Conservation (phyloP, 2,797 vertebrate genomes). For the Hemibagrus guttatus region DNA sequence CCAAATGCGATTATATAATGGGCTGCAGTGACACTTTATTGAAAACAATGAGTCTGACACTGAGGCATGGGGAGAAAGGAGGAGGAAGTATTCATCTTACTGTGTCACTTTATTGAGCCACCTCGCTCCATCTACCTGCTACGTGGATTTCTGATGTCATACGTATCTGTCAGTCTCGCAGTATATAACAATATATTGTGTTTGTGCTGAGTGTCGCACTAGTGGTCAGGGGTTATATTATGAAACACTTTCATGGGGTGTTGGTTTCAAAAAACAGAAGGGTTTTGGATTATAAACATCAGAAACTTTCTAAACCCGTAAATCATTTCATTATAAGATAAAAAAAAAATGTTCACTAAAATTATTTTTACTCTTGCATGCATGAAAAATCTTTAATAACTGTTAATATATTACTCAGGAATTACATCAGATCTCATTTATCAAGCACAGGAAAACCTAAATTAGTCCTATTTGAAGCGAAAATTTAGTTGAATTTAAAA, state of each 20-base stretch:
- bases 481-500: too few relatives aligned
- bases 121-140: conserved; percentile 35
- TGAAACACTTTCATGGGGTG: not conserved
- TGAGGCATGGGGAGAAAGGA: conserved; percentile 56
- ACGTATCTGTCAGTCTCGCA: not conserved
- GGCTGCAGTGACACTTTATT: conserved; percentile 80
- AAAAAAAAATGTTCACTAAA: not conserved
- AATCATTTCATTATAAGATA: not conserved
- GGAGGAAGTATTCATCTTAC: conserved; percentile 57
- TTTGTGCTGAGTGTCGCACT: not conserved
- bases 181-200: not conserved
- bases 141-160: conserved; percentile 21
- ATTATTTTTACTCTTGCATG: not conserved
- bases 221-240: not conserved
- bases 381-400: not conserved
- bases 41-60: conserved; percentile 78
- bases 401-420: not conserved
- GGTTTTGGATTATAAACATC: not conserved
- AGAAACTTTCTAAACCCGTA: not conserved
- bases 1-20: conserved; percentile 81
- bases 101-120: conserved; percentile 49
- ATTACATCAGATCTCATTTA: not conserved
- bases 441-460: not conserved
- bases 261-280: not conserved
- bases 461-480: too few relatives aligned